Base-by-base conservation (phyloP, 2,888 invertebrate genomes). In the Lymantria dispar region DNA sequence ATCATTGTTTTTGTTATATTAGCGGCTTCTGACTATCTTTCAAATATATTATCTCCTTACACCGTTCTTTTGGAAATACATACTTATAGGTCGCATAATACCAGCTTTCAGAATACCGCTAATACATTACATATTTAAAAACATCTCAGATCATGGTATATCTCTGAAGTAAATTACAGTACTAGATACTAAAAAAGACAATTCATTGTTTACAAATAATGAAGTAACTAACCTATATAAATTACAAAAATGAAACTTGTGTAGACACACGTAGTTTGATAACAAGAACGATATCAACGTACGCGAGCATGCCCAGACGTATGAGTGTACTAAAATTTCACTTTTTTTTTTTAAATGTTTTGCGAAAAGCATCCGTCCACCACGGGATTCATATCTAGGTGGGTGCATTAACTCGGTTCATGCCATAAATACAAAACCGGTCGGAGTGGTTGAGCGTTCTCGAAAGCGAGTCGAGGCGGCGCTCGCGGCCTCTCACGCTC, bases 341-440 rank as follows among this genome's bases (percentile, higher is more conserved):
- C n/a, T n/a, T n/a, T n/a, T n/a, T n/a, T n/a, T n/a, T n/a, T n/a
- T n/a, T n/a, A 72, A 75, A 22, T 68, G 82, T 80, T 87, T 88
- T 87, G 87, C 85, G 86, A 87, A 87, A 87, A 14, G 82, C 82
- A 80, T 75, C 76, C 74, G 80, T 75, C 76, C 74, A 74, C 81
- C 80, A 75, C 80, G 77, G 83, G 85, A 83, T 81, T 87, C 79
- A 80, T 85, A 85, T 85, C 81, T 85, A 84, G 84, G 88, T 88
- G 87, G 87, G 79, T 87, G 87, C 87, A 87, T 87, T 85, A 85
- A 87, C 85, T 84, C 9, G 8, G 33, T 33, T 22, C 83, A 70
- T 78, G 86, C 87, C 89, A 88, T 89, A 90, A 90, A 89, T 89
- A 90, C 83, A 72, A 85, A 89, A 90, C 91, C 85, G 87, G 91